phyloP scores from a whole-genome alignment of 1,140 invertebrate genomes.

The Drosophila bocki region DNA sequence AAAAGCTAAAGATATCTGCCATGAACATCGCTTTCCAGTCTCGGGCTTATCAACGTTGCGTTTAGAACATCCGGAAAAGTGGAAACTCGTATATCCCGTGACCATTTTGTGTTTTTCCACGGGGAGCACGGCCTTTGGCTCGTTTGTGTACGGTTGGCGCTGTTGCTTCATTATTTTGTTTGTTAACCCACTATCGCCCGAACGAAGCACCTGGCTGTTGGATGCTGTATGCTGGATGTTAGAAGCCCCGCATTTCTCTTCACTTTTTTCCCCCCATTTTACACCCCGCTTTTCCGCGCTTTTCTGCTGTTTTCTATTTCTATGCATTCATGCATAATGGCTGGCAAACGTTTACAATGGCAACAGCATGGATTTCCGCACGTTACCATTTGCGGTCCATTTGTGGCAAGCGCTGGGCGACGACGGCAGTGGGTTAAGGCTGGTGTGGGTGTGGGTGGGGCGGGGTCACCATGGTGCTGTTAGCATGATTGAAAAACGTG shows the following conservation, averaged over 20 bases:
- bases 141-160: constrained; percentile 45
- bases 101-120: constrained; percentile 17
- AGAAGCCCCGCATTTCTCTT: no score
- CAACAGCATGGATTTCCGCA: constrained; percentile 77
- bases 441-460: neutral
- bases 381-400: constrained; percentile 79
- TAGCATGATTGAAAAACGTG: constrained; percentile 82
- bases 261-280: neutral
- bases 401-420: constrained; percentile 50
- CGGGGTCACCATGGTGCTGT: constrained; percentile 61
- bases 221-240: constrained; percentile 3
- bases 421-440: constrained; percentile 3
- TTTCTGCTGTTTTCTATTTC: constrained; percentile 57
- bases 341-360: constrained; percentile 79
- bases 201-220: constrained; percentile 27
- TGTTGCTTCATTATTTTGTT: constrained; percentile 77
- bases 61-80: constrained; percentile 18
- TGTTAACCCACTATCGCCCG: constrained; percentile 47
- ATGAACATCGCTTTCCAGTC: neutral
- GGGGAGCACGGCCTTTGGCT: constrained; percentile 36
- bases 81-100: constrained; percentile 26
- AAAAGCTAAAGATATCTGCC: neutral
- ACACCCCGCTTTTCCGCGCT: neutral
- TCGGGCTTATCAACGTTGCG: constrained; percentile 13
- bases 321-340: constrained; percentile 80